Evolutionary conservation across 1,140 invertebrate species (phyloP), one percentile per base, ranked within the genome.

Genomic region (Maconellicoccus hirsutus): DNA sequence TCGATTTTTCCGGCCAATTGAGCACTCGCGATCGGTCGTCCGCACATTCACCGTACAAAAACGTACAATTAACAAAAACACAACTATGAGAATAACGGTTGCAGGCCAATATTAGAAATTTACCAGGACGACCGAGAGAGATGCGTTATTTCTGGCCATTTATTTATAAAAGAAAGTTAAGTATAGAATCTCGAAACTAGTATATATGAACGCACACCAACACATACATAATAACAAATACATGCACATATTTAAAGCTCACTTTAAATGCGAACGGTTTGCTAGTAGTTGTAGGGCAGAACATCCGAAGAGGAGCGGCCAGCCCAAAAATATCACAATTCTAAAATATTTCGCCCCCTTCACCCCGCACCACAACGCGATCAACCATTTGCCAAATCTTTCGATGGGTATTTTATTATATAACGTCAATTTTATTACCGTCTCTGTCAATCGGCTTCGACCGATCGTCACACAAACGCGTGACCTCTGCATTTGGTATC

Each of bases 131-230:
- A 52, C 42, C 42, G 42, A 52, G 42, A 52, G 42, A 52, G 42
- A 52, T 52, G 42, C 42, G 42, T 52, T 52, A 52, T 52, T 52
- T 52, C 42, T 52, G 42, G 42, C 42, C 42, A 52, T 52, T 52
- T 52, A 52, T 52, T 52, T 52, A 52, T 52, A 52, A 52, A 52
- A 52, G 42, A 52, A 52, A 52, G 42, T 52, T 52, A 52, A 52
- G 42, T 52, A 52, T 52, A 52, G 42, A 52, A 52, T 52, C 42
- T 52, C 16, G 42, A 52, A 52, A 52, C 42, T 52, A 52, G 10
- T 16, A 3, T 52, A 52, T 52, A 19, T 19, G 42, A 52, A 16
- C 42, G 29, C 29, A 52, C 42, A 52, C 6, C 42, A 52, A 52
- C 42, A 52, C 42, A 52, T 52, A 52, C 42, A 52, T 52, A 52